Evolutionary conservation across 2,888 invertebrate species (phyloP), one percentile per base, ranked within the genome.

Genomic region (Capitulum mitella): DNA sequence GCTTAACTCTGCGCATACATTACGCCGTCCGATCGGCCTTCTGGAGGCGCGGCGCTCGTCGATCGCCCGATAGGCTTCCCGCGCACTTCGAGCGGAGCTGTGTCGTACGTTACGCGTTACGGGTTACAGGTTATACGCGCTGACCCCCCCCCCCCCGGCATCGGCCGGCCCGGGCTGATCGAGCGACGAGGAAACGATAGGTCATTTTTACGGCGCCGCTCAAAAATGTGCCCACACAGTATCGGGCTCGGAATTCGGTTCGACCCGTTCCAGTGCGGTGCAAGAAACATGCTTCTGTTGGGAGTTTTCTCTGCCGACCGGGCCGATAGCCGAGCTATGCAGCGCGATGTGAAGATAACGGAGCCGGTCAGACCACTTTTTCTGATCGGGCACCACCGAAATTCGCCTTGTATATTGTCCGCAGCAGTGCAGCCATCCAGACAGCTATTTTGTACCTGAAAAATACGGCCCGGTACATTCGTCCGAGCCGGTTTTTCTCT

Each of bases 271-370:
- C 58, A 12, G 29, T 10, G 14, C 58, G 58, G 58, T 61, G 58
- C 58, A 61, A 29, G 29, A 29, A 61, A 61, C 58, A 61, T 61
- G 58, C 58, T 61, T 61, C 58, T 61, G 58, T 61, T 61, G 58
- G 58, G 29, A 61, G 29, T 61, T 61, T 61, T 61, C 58, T 61
- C 29, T 61, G 29, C 29, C 29, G 29, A 12, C 14, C 29, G 26
- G 12, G 29, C 29, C 29, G 58, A 61, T 29, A 29, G 29, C 29
- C 12, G 29, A 61, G 58, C 29, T 29, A 61, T 61, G 58, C 58
- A 2, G 58, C 29, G 8, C 58, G 58, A 61, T 61, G 29, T 1
- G 12, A 29, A 29, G 58, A 61, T 61, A 61, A 29, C 58, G 12
- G 58, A 61, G 29, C 58, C 29, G 29, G 58, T 61, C 58, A 8